phyloP scores from a whole-genome alignment of 2,888 invertebrate genomes.

The Synergus umbraculus region DNA sequence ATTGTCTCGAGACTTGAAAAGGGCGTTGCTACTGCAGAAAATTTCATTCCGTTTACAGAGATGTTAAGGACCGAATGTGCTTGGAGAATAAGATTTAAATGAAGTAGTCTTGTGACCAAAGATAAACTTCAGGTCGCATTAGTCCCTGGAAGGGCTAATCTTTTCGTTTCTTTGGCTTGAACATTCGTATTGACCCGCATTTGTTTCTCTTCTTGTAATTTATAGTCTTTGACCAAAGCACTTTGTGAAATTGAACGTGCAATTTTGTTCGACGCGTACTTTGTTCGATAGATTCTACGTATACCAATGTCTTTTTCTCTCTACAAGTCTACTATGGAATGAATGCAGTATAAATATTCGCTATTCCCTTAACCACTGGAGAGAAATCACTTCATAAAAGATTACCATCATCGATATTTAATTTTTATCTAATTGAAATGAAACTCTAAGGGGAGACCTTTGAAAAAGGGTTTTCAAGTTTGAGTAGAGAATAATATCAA shows the following conservation, averaged over 20 bases:
- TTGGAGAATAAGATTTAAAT: background rate
- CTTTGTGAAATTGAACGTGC: slow-evolving; percentile 20
- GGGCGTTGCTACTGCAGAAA: too few relatives aligned
- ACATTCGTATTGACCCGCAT: background rate
- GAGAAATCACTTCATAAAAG: background rate
- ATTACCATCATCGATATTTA: background rate
- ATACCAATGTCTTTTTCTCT: background rate
- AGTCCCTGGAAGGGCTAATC: background rate
- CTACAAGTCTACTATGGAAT: background rate
- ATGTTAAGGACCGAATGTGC: background rate
- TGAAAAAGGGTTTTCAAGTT: background rate
- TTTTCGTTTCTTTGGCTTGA: background rate
- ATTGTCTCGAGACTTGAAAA: too few relatives aligned
- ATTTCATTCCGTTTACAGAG: background rate
- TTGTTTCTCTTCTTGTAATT: slow-evolving; percentile 10
- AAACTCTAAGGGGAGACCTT: background rate
- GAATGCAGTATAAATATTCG: slow-evolving; percentile 12
- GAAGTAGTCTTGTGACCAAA: background rate
- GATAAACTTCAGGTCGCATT: background rate
- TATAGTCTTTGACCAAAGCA: slow-evolving; percentile 17
- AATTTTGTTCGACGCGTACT: slow-evolving; percentile 2
- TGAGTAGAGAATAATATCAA: background rate
- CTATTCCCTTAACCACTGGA: background rate
- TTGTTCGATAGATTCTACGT: slow-evolving; percentile 1
- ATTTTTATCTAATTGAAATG: background rate